Evolutionary conservation across 1,140 invertebrate genomes (phyloP), one percentile per base, ranked within the genome.

Genomic region (Coenobita brevimanus): DNA sequence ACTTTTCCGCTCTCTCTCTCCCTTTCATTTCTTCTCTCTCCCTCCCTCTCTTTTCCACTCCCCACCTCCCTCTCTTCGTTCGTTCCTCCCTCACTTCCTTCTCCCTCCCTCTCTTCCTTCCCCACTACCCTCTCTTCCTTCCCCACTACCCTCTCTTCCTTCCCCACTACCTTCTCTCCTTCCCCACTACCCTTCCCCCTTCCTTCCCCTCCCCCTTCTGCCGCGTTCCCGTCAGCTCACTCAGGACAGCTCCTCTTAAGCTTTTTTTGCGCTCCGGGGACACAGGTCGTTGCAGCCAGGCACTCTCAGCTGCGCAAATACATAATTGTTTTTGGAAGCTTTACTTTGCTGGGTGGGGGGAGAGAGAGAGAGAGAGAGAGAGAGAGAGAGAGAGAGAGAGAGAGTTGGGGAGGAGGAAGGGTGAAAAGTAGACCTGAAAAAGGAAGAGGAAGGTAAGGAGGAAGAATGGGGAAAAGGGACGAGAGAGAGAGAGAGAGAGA

Each of bases 311-410:
- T 50, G 46, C 46, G 17, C 46, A 50, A 6, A 50, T 50, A 50
- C 46, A 50, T 50, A 50, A 50, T 50, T 50, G 46, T 50, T 67
- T 67, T 67, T 67, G 6, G 6, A 24, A 24, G 27, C 17, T 17
- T 50, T 50, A 8, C 46, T 50, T 50, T 50, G 46, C 6, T 50
- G 46, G 36, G 36, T 78, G n/a, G 27, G 2, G 36, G 6, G 71
- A 43, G 73, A n/a, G 73, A n/a, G 64, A 36, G 71, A n/a, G 38
- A n/a, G 71, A 8, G 71, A 8, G 78, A 8, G 78, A 27, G 78
- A 27, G 78, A 41, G 1, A 41, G 38, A 21, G 73, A 43, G 73
- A 24, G 73, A 21, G 38, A 57, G n/a, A 24, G 33, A 36, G 54
- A 46, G 46, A 54, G 43, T n/a, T 24, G 41, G 21, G 17, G 33